These are phyloP conservation scores for Ischnura elegans DNA, from an alignment of 2,888 invertebrate species.

Conservation along the genomic window DNA sequence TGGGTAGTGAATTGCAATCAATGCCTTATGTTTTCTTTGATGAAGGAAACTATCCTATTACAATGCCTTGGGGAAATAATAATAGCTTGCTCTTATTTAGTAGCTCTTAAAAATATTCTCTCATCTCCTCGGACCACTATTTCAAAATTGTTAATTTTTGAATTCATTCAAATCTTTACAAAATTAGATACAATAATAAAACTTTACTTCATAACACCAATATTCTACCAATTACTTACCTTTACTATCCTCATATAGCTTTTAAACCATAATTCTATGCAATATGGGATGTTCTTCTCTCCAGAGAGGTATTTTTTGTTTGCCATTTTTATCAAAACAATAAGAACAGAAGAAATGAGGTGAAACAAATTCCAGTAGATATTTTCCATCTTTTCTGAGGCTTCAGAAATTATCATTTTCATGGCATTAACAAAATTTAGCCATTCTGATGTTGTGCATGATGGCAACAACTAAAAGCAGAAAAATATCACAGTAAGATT, in stretches of 20 bases:
- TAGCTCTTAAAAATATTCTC: too few species aligned
- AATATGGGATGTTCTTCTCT: constrained; percentile 1
- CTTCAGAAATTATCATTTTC: background rate
- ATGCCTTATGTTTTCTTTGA: too few species aligned
- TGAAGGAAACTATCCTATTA: too few species aligned
- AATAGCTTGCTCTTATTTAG: too few species aligned
- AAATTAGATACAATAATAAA: too few species aligned
- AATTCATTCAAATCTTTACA: too few species aligned
- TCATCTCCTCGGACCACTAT: too few species aligned
- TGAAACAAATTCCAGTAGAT: background rate
- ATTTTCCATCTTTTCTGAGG: background rate
- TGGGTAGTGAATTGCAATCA: too few species aligned
- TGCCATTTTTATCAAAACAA: background rate
- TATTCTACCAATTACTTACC: background rate
- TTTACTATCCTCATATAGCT: constrained; percentile 36
- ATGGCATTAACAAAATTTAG: background rate
- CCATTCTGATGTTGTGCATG: constrained; percentile 55
- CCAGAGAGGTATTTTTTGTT: background rate
- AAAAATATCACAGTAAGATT: background rate
- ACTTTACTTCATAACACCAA: too few species aligned
- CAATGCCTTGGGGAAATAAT: too few species aligned
- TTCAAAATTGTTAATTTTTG: too few species aligned
- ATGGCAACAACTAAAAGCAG: constrained; percentile 20
- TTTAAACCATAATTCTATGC: constrained; percentile 46
- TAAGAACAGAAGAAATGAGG: constrained; percentile 20